A percentile compares a stretch with the other conserved stretches of the same genome.
Conservation (phyloP, 2,797 vertebrate species). For the Xenops minutus region DNA sequence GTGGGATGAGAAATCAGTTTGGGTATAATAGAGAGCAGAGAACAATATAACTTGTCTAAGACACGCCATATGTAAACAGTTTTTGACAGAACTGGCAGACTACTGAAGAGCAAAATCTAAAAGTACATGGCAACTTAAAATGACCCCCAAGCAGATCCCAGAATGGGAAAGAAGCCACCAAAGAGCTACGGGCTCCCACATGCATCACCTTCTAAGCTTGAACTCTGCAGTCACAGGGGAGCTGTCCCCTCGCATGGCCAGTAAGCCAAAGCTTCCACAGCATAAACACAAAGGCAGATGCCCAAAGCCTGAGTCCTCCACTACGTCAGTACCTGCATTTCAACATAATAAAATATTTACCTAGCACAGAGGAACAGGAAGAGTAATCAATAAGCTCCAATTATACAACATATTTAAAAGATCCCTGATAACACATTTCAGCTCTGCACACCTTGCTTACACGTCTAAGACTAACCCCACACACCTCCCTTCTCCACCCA, state of each 20-base stretch:
- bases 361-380: not conserved
- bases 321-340: not conserved
- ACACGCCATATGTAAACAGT: not conserved
- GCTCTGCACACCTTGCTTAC: not conserved
- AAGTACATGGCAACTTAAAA: not conserved
- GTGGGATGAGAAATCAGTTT: not conserved
- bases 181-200: rapidly evolving
- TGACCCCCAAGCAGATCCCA: not conserved
- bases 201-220: not conserved
- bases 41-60: not conserved
- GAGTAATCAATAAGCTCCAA: not conserved
- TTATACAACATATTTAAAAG: not conserved
- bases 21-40: not conserved
- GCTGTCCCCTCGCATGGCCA: not conserved
- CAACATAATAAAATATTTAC: not conserved
- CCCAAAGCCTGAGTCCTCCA: not conserved
- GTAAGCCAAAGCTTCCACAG: not conserved
- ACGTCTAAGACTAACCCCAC: not conserved
- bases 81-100: not conserved
- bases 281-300: not conserved
- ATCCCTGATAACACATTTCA: not conserved
- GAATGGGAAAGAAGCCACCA: not conserved
- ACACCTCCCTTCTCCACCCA: not conserved
- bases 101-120: not conserved
- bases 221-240: not conserved